Percentiles rank a stretch among this genome's conserved stretches.
Conservation (phyloP, 2,888 invertebrate genomes). For the Dicyrtomina minuta region DNA sequence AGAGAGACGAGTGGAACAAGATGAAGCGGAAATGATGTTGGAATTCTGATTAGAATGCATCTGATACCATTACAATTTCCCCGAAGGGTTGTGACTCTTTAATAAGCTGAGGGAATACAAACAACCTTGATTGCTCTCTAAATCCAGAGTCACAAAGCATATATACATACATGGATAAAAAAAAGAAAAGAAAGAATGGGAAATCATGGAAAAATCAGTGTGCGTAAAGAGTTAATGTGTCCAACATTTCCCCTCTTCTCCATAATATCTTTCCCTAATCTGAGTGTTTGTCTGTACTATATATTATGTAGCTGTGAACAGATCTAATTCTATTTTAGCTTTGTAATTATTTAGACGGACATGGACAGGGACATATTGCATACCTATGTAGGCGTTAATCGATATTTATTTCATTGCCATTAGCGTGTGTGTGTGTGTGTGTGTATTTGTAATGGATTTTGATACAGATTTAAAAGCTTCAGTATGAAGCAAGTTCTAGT, state of each 20-base stretch:
- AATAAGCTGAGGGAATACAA: slow-evolving; percentile 45
- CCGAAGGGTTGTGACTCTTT: slow-evolving; percentile 35
- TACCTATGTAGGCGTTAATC: too few relatives aligned
- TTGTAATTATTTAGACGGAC: too few relatives aligned
- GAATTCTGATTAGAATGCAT: slow-evolving; percentile 47
- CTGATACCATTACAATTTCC: slow-evolving; percentile 38
- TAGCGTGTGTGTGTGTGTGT: too few relatives aligned
- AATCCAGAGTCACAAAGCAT: slow-evolving; percentile 33
- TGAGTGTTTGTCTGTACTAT: too few relatives aligned
- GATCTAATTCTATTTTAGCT: too few relatives aligned
- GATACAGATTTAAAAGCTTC: too few relatives aligned
- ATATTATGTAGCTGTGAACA: too few relatives aligned
- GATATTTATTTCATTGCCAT: too few relatives aligned
- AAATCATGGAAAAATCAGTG: slow-evolving; percentile 34
- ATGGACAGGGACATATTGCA: too few relatives aligned
- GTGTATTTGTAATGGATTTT: too few relatives aligned
- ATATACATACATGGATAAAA: slow-evolving; percentile 19
- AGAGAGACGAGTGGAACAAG: slow-evolving; percentile 27
- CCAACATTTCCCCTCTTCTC: neutral
- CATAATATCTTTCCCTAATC: neutral
- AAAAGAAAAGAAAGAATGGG: slow-evolving; percentile 21
- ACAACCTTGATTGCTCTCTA: slow-evolving; percentile 45
- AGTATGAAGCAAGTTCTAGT: too few relatives aligned
- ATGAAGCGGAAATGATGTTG: slow-evolving; percentile 36
- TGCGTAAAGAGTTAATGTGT: slow-evolving; percentile 19